Evolutionary conservation across 2,888 invertebrate species (phyloP), one percentile per base, ranked within the genome.

Genomic region (Hedychridium roseum): DNA sequence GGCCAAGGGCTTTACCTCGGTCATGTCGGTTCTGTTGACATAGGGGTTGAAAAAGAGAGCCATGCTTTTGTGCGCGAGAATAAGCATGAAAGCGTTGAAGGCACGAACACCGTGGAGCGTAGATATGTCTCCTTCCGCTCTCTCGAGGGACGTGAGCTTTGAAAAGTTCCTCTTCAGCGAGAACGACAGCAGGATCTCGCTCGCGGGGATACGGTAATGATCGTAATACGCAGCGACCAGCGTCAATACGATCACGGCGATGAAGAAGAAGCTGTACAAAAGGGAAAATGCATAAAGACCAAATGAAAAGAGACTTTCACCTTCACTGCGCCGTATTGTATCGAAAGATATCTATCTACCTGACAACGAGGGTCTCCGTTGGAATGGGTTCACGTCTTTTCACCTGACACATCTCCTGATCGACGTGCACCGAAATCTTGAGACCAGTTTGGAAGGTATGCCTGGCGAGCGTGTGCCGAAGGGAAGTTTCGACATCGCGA

Each of bases 61-160:
- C 85, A 89, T 86, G n/a, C 86, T 86, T 70, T 88, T 89, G 71
- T 89, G 89, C 0, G 88, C 83, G 2, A 86, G 64, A 5, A 88
- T 70, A 47, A 89, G 71, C 81, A 88, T 82, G 3, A 84, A 34
- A 1, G 88, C 88, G 65, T 88, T 88, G 3, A 88, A 63, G 47
- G 85, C 85, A 48, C 88, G 78, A 26, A 89, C 84, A 12, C 88
- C 88, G 71, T 89, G 88, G 1, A 88, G 82, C 0, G 84, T 81
- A 39, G 83, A 80, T 35, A 89, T 85, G 59, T 88, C 88, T 12
- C 82, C 82, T 1, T 81, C 68, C 0, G 81, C 69, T 28, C 82
- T 78, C 30, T 80, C 73, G 11, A 82, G 70, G 14, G 82, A 83
- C 28, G 86, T 75, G 16, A 88, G 74, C 56, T 82, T 82, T 41